phyloP scores from a whole-genome alignment of 2,888 invertebrate species.

The Rhyacophila evoluta region DNA sequence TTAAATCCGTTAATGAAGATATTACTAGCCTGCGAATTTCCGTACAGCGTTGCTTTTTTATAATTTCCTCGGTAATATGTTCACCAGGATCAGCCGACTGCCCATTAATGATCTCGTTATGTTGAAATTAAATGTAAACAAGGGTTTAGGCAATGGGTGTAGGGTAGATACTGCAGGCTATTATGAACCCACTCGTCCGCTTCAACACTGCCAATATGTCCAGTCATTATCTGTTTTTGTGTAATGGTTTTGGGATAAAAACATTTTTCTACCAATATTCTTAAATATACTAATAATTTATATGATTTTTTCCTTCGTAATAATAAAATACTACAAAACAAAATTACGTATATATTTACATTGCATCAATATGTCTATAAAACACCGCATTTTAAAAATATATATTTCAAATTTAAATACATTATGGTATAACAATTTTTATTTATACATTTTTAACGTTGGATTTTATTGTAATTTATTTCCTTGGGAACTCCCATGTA shows the following conservation, averaged over 20 bases:
- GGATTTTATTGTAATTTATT: too few relatives aligned
- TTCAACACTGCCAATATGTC: neutral
- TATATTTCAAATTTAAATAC: too few relatives aligned
- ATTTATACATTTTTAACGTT: too few relatives aligned
- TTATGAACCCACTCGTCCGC: neutral
- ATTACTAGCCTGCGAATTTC: neutral
- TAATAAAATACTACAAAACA: too few relatives aligned
- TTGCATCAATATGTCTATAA: too few relatives aligned
- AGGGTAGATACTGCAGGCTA: neutral
- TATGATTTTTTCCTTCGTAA: too few relatives aligned
- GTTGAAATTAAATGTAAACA: constrained; percentile 49
- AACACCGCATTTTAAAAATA: too few relatives aligned
- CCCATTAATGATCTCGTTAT: constrained; percentile 48
- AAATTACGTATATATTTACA: too few relatives aligned
- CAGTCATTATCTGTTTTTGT: neutral
- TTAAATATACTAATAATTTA: too few relatives aligned
- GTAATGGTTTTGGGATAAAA: neutral
- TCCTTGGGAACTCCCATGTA: too few relatives aligned
- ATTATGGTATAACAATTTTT: too few relatives aligned
- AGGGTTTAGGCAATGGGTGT: neutral
- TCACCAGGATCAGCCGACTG: neutral
- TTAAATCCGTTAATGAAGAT: constrained; percentile 18
- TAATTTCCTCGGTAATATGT: neutral
- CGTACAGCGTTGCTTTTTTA: neutral
- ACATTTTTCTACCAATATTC: too few relatives aligned